Percentiles rank a stretch among this genome's conserved stretches.
Evolutionary conservation across 2,888 invertebrate species (phyloP).

Genomic region (Aplocera efformata): DNA sequence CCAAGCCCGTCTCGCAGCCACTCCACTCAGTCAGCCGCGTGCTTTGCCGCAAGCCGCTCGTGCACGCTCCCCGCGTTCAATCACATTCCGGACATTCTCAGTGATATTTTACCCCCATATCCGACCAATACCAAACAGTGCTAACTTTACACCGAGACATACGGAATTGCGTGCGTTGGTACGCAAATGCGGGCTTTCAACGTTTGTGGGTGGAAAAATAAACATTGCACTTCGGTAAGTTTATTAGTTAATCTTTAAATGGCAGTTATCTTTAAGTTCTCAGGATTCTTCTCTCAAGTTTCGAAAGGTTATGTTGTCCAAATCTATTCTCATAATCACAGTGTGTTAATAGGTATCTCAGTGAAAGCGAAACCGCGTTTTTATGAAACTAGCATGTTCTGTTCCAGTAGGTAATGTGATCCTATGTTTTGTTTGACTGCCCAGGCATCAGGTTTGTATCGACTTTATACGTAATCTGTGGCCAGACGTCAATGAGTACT

Average conservation of each 20-base stretch:
- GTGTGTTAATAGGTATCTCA: constrained; percentile 19
- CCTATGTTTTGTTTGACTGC: constrained; percentile 21
- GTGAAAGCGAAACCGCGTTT: constrained; percentile 52
- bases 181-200: constrained; percentile 60
- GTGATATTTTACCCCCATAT: constrained; percentile 17
- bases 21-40: constrained; percentile 65
- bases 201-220: constrained; percentile 62
- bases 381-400: constrained; percentile 26
- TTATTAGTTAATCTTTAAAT: constrained; percentile 39
- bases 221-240: constrained; percentile 73
- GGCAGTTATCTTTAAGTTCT: constrained; percentile 35
- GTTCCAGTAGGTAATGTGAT: constrained; percentile 22
- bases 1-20: constrained; percentile 32
- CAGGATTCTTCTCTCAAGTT: constrained; percentile 30
- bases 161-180: constrained; percentile 49
- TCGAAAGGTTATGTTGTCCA: constrained; percentile 34
- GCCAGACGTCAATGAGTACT: constrained; percentile 7
- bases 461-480: constrained; percentile 3
- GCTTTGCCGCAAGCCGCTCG: constrained; percentile 51
- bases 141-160: constrained; percentile 33
- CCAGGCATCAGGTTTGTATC: constrained; percentile 17
- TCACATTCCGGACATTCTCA: constrained; percentile 20
- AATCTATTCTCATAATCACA: constrained; percentile 29
- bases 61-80: constrained; percentile 28
- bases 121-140: constrained; percentile 31